Evolutionary conservation across 2,797 vertebrate genomes (phyloP), one percentile per base, ranked within the genome.

Genomic region (Syngnathus acus): DNA sequence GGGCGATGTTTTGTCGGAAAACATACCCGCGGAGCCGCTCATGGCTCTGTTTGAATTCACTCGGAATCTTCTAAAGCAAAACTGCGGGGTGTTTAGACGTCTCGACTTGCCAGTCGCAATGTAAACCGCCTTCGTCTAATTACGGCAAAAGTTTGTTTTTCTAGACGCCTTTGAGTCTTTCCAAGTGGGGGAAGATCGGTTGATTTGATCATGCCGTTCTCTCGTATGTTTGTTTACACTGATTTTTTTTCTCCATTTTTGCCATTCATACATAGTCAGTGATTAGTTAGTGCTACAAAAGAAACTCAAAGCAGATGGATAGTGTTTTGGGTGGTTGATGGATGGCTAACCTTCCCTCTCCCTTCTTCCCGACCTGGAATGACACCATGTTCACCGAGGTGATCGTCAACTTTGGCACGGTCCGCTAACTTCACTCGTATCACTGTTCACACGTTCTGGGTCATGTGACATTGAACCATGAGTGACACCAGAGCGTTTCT

Each of bases 391-490:
- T 62, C 59, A 61, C 65, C 26, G 45, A 43, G n/a, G 64, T 21
- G 39, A 72, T 26, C 5, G 42, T 66, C 63, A 45, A 64, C 72
- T 65, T 64, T 69, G 72, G 71, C 72, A 55, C 1, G 51, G 55
- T 71, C 78, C 69, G 1, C 17, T 68, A 80, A 73, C 77, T 78
- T 66, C 68, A 48, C 67, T 66, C 66, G 82, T 84, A 82, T 80
- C 75, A 72, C 69, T 78, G 78, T 87, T 88, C 74, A 72, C 83
- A 86, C 82, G 74, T 85, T 83, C 65, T 66, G 72, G 85, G 78
- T 84, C 69, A 73, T 57, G 70, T 77, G 73, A 74, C 68, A 70
- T 47, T 84, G 81, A 83, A 85, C 78, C 74, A 68, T 65, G 57
- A 74, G 77, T 74, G 78, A 76, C 68, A 63, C 64, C 48, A 54